These are phyloP conservation scores for Pituophis catenifer DNA, from an alignment of 2,113 vertebrate species.

Conservation along the genomic window DNA sequence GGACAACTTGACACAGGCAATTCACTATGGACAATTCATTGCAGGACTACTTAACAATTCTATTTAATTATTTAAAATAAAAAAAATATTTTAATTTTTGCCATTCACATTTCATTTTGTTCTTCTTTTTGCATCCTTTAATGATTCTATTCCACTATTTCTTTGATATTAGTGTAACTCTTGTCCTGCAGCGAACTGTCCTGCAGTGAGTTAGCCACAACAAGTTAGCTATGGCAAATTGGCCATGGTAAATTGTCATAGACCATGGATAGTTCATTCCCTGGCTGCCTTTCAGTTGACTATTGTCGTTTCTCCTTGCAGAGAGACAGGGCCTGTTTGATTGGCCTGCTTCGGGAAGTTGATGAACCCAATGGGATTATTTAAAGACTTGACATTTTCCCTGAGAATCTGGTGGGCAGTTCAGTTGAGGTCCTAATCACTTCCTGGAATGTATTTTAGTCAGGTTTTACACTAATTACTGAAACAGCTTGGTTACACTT, in stretches of 20 bases:
- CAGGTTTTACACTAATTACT: neutral
- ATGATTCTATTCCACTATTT: neutral
- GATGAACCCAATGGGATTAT: neutral
- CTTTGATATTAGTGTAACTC: neutral
- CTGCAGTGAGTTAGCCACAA: too few relatives aligned
- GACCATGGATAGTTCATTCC: neutral
- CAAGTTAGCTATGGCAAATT: too few relatives aligned
- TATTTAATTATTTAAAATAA: neutral
- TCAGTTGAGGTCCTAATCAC: neutral
- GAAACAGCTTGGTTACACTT: neutral
- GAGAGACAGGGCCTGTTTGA: neutral
- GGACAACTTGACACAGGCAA: neutral
- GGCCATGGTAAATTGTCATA: too few relatives aligned
- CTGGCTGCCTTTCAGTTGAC: neutral
- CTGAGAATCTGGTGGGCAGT: neutral
- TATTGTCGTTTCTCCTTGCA: neutral
- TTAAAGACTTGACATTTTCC: neutral
- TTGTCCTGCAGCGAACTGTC: too few relatives aligned
- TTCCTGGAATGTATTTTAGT: neutral
- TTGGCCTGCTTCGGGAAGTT: neutral
- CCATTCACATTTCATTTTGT: neutral
- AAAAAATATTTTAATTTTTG: neutral
- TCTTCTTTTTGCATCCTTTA: neutral
- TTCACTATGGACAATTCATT: neutral
- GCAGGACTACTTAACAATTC: neutral